Evolutionary conservation across 2,113 vertebrate species (phyloP).

Genomic region (Alligator sinensis): DNA sequence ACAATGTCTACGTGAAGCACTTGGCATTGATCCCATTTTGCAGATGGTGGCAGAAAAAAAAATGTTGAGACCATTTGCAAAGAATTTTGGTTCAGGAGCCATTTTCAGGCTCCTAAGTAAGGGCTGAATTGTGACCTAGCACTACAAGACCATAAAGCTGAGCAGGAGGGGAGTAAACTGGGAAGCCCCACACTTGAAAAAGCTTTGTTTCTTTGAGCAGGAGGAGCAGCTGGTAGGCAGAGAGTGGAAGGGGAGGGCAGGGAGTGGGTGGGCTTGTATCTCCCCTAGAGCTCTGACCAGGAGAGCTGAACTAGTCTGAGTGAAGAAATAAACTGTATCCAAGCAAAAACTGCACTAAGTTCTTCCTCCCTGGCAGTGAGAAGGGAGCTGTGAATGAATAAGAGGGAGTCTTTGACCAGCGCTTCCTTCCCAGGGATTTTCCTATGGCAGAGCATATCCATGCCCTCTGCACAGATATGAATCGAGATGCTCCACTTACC

Average conservation of each 20-base stretch:
- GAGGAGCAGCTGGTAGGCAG: not conserved
- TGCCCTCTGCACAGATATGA: not conserved
- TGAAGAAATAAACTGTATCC: not conserved
- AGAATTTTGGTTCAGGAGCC: not conserved
- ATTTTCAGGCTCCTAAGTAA: not conserved
- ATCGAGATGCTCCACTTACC: not conserved
- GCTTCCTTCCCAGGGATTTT: not conserved
- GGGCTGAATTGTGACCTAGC: not conserved
- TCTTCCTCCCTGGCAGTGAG: not conserved
- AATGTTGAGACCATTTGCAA: not conserved
- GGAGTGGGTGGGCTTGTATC: not conserved
- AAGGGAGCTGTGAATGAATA: not conserved
- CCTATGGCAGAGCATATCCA: not conserved
- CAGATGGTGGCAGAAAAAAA: not conserved
- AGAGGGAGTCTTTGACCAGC: not conserved
- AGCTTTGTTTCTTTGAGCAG: too few species aligned
- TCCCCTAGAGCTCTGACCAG: not conserved
- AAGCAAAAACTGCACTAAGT: not conserved
- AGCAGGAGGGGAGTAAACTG: accelerated
- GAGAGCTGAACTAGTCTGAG: not conserved
- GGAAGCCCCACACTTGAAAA: not conserved
- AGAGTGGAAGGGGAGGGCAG: not conserved
- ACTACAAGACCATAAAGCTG: not conserved
- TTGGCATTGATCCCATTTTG: not conserved
- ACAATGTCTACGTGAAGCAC: accelerated